Evolutionary conservation across 2,888 invertebrate genomes (phyloP), one percentile per base, ranked within the genome.

Genomic region (Trilocha varians): DNA sequence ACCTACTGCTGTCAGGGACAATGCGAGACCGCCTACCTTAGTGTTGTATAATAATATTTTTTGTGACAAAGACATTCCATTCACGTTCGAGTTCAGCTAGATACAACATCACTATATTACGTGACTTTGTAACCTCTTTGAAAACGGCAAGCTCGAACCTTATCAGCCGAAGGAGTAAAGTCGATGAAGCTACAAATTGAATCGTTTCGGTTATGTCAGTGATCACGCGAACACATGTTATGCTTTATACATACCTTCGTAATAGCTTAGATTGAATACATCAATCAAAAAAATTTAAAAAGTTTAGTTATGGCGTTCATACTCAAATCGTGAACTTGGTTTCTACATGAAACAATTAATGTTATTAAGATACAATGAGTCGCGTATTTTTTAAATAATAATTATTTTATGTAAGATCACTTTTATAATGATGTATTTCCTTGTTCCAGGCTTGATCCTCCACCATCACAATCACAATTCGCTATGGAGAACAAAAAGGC

Each of bases 391-490:
- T n/a, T n/a, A n/a, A n/a, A n/a, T n/a, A n/a, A n/a, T n/a, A n/a
- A n/a, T n/a, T n/a, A n/a, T n/a, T n/a, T n/a, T n/a, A n/a, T n/a
- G n/a, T n/a, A n/a, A n/a, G n/a, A n/a, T n/a, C n/a, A n/a, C n/a
- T 42, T 53, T 44, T 9, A 46, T 49, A 43, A 44, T 41, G 16
- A 47, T 5, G 1, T 49, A 52, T 59, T 48, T 50, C 44, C 42
- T 79, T 77, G 70, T 84, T 85, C 38, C 80, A 92, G 92, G 91
- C 88, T 92, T 83, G 91, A 91, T 70, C 91, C 91, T 65, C 91
- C 91, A 55, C 88, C 88, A 66, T 85, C 90, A 52, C 90, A 89
- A 67, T 80, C 76, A 46, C 72, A 80, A 74, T 75, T 86, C 78
- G 69, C 87, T 69, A 91, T 91, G 91, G 91, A 91, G 75, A 88